Evolutionary conservation across 2,113 vertebrate species (phyloP), one percentile per base, ranked within the genome.

Genomic region (Ochotona curzoniae): DNA sequence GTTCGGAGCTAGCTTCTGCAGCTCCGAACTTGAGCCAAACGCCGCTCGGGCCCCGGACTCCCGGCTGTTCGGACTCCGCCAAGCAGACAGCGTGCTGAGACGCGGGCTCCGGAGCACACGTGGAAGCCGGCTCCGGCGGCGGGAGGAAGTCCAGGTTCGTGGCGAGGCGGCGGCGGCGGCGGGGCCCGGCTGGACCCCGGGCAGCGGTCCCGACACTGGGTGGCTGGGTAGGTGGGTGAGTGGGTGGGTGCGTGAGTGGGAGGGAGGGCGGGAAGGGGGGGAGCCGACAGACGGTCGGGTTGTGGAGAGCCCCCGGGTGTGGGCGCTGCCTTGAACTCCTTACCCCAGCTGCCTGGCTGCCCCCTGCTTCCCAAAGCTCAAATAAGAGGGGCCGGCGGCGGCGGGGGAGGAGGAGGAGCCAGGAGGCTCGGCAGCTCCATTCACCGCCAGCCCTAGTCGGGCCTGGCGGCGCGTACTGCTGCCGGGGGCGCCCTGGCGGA

Each of bases 361-460:
- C 97, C 98, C 97, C 98, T 92, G 98, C 97, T 98, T 98, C 97
- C 97, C 98, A 98, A 98, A 98, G 97, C 99, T 99, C 98, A 98
- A 99, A 99, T 99, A 99, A 95, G 98, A 97, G 98, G 97, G 97
- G 96, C 90, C 76, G 96, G 97, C 96, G 79, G 92, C 96, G 79
- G 92, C 79, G 94, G 94, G 96, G 96, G 91, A 98, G 98, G 98
- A 96, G 98, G 98, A 99, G 99, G 99, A 99, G 99, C 97, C 92
- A 98, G 96, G 66, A 89, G 79, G 88, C 70, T 78, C 32, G 1
- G 90, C 96, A 32, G 97, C 98, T 98, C 98, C 98, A 98, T 98
- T 98, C 98, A 98, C 95, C 14, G 78, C 91, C 38, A 17, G 95
- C 78, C 75, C 44, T 0, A 57, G 61, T 70, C 8, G 0, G 38